Base-by-base conservation (phyloP, 2,888 invertebrate species). In the Maniola hyperantus region DNA sequence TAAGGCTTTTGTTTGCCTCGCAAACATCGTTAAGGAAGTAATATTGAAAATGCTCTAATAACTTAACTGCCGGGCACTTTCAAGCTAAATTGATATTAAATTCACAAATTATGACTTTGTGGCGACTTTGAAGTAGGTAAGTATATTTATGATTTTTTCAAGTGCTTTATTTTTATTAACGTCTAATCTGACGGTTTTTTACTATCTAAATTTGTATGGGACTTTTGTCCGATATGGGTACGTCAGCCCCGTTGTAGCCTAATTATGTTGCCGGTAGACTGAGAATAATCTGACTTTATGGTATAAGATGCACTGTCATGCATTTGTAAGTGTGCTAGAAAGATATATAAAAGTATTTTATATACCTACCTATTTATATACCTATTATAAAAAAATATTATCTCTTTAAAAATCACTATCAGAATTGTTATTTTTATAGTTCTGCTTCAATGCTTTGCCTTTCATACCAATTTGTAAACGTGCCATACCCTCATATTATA, bases 1-100 rank as follows among this genome's bases (percentile, higher is more conserved):
- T 82, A 85, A 78, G 77, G 80, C 74, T 78, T 66, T 80, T 85
- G 84, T 86, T 84, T 84, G 80, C 81, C 69, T 74, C 77, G 79
- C 76, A 74, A 82, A 83, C 84, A 82, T 83, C 84, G 80, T 85
- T 85, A 84, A 64, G 66, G 68, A 65, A 68, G 66, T 57, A 64
- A 64, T 67, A 67, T 67, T 61, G 67, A 48, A 62, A 57, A 59
- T 54, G 57, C 61, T 48, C 60, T 67, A 69, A 69, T 53, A 62
- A 67, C 64, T 67, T 53, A 57, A 67, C 61, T 48, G 64, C 36
- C 57, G 51, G 53, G 60, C 59, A 53, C 15, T 55, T 62, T 60
- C 48, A 13, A 36, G 36, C 48, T 50, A 60, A 57, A 62, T 65
- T 65, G 65, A 57, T 48, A 58, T 34, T 53, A 34, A 55, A 66